phyloP scores from a whole-genome alignment of 2,888 invertebrate species.

The Sphaerophoria taeniata region DNA sequence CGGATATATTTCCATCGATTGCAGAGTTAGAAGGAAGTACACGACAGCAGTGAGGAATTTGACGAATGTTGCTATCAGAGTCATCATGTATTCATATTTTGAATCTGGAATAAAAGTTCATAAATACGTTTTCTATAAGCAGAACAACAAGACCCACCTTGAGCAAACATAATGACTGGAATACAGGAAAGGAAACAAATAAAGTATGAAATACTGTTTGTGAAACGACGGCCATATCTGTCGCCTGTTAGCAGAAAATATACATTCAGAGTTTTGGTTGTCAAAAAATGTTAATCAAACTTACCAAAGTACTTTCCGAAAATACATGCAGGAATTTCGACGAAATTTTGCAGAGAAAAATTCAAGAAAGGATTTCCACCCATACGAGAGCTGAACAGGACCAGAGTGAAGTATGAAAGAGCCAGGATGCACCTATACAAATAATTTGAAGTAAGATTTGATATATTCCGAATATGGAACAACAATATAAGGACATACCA shows the following conservation, averaged over 20 bases:
- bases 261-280: background rate
- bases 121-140: no score
- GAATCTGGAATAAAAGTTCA: background rate
- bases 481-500: slow-evolving; percentile 83
- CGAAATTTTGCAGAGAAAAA: slow-evolving; percentile 86
- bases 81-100: slow-evolving; percentile 68
- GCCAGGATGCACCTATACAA: slow-evolving; percentile 83
- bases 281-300: slow-evolving; percentile 57
- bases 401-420: slow-evolving; percentile 84
- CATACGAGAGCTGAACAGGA: slow-evolving; percentile 84
- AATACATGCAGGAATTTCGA: slow-evolving; percentile 86
- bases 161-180: slow-evolving; percentile 81
- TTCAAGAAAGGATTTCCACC: slow-evolving; percentile 87
- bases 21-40: slow-evolving; percentile 85
- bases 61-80: slow-evolving; percentile 82
- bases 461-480: slow-evolving; percentile 13
- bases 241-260: slow-evolving; percentile 80
- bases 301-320: slow-evolving; percentile 84
- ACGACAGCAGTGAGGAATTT: slow-evolving; percentile 84
- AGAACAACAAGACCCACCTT: slow-evolving; percentile 77
- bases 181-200: slow-evolving; percentile 82
- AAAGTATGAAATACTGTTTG: slow-evolving; percentile 83
- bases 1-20: slow-evolving; percentile 87
- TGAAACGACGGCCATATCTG: slow-evolving; percentile 84
- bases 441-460: slow-evolving; percentile 30